phyloP scores from a whole-genome alignment of 2,888 invertebrate genomes.

The Antitype chi region DNA sequence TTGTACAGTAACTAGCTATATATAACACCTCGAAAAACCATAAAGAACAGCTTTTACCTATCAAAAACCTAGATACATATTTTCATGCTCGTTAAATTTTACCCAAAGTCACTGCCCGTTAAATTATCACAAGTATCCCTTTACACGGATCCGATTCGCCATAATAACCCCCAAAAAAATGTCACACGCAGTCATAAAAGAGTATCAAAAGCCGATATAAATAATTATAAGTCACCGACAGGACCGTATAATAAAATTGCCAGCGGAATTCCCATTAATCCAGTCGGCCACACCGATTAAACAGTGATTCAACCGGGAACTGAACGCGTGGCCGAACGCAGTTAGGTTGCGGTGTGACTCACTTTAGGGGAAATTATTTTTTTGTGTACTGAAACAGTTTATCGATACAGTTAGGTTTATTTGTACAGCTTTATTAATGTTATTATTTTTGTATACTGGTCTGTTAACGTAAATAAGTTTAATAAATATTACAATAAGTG shows the following conservation, averaged over 20 bases:
- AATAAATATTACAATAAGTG: neutral
- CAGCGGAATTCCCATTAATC: constrained; percentile 60
- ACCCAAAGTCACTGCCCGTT: neutral
- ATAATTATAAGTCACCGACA: constrained; percentile 41
- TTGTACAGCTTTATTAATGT: neutral
- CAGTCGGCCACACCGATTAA: constrained; percentile 55
- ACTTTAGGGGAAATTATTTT: constrained; percentile 21
- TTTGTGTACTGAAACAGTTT: constrained; percentile 7
- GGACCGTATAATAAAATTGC: constrained; percentile 56
- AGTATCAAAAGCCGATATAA: constrained; percentile 30
- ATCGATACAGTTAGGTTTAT: neutral
- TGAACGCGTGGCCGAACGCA: constrained; percentile 66
- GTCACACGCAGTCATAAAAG: constrained; percentile 29
- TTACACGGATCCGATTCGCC: constrained; percentile 18
- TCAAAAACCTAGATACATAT: neutral
- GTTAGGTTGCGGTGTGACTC: constrained; percentile 61
- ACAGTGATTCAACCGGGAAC: constrained; percentile 64
- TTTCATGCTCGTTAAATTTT: no score
- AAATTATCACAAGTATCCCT: neutral
- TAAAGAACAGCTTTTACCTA: neutral
- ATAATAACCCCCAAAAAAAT: constrained; percentile 21
- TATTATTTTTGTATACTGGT: neutral
- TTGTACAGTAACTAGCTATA: neutral
- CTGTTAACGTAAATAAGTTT: neutral
- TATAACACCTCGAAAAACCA: neutral